phyloP scores from a whole-genome alignment of 2,888 invertebrate genomes.

The Caenorhabditis drosophilae region DNA sequence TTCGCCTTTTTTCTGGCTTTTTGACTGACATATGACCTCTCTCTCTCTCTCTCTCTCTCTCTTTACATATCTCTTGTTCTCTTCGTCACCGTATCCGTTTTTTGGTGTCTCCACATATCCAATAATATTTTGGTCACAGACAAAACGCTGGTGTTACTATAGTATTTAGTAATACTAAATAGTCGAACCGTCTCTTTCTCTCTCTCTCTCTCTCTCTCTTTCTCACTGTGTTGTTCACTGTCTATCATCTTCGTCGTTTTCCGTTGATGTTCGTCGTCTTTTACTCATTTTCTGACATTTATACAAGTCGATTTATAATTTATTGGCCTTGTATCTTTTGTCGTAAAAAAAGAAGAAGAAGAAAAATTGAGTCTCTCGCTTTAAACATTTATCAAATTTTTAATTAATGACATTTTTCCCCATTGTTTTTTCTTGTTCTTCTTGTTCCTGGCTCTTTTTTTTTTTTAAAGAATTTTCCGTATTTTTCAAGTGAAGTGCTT shows the following conservation, averaged over 20 bases:
- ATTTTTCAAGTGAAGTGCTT: background rate
- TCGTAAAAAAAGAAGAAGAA: slow-evolving; percentile 21
- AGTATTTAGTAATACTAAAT: too few species aligned
- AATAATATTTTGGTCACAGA: too few species aligned
- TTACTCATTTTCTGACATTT: slow-evolving; percentile 1
- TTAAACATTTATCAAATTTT: too few species aligned
- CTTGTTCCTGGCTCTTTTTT: background rate
- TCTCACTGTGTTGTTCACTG: slow-evolving; percentile 5
- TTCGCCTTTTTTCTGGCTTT: slow-evolving; percentile 15
- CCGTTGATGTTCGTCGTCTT: too few species aligned
- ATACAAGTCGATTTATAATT: slow-evolving; percentile 26
- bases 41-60: slow-evolving; percentile 14
- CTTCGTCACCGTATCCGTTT: too few species aligned
- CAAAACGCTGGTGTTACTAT: too few species aligned
- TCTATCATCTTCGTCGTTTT: slow-evolving; percentile 7
- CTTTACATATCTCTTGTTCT: too few species aligned
- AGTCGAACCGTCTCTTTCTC: slow-evolving; percentile 1
- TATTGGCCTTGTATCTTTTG: slow-evolving; percentile 34
- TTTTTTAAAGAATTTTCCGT: background rate
- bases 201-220: slow-evolving; percentile 4
- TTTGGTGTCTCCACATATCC: too few species aligned
- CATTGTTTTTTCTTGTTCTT: background rate
- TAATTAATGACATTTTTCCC: background rate
- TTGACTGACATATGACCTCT: slow-evolving; percentile 7
- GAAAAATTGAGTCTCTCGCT: too few species aligned